phyloP scores from a whole-genome alignment of 2,797 vertebrate species.

The Buphagus erythrorhynchus region DNA sequence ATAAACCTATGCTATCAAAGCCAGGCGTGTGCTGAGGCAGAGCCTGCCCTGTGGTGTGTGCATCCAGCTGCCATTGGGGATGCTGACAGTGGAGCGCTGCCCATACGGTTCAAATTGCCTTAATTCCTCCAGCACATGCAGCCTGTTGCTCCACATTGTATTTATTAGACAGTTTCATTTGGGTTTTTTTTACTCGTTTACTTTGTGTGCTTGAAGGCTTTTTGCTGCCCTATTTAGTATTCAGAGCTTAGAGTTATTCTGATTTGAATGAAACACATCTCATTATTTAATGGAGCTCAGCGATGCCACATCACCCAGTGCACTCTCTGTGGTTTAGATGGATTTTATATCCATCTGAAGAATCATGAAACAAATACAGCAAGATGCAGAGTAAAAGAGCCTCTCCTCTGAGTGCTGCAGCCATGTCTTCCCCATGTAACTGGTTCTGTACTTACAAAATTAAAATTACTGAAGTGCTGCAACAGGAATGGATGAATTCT shows the following conservation, averaged over 20 bases:
- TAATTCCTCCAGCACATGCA: conserved; percentile 63
- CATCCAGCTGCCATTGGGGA: conserved; percentile 1
- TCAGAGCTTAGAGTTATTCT: conserved; percentile 7
- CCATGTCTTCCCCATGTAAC: background rate
- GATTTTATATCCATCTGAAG: conserved; percentile 26
- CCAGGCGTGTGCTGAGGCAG: background rate
- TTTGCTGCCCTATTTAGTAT: conserved; percentile 58
- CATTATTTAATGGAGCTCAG: conserved; percentile 46
- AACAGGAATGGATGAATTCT: background rate
- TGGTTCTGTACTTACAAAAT: background rate
- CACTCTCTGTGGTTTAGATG: background rate
- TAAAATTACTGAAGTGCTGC: background rate
- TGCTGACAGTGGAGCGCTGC: conserved; percentile 22
- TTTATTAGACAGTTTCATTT: conserved; percentile 63
- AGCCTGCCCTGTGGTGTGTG: background rate
- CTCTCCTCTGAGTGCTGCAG: background rate
- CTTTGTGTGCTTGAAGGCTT: conserved; percentile 53
- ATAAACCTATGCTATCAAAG: conserved; percentile 51
- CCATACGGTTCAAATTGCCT: conserved; percentile 51
- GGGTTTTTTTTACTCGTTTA: conserved; percentile 34
- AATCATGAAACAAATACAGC: conserved; percentile 1
- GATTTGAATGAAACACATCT: conserved; percentile 49
- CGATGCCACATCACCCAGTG: conserved; percentile 20
- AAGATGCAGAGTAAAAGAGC: background rate
- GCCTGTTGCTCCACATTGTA: conserved; percentile 47